Evolutionary conservation across 2,113 vertebrate species (phyloP), one percentile per base, ranked within the genome.

Genomic region (Heterotilapia buettikoferi): DNA sequence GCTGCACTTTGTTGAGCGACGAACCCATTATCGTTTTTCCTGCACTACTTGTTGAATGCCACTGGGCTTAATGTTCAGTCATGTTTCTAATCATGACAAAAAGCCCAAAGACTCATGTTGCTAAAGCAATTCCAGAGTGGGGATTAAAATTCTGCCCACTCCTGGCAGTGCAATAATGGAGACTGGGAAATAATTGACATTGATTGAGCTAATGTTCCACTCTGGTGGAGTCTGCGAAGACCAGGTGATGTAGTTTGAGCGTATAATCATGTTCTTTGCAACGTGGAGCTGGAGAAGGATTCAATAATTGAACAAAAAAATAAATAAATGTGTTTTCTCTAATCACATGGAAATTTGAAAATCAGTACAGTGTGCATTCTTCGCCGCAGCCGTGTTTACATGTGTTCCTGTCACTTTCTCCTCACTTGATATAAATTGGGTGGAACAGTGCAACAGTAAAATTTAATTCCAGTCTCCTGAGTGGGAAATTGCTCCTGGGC

Each of bases 171-270:
- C 90, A 95, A 93, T 95, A 96, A 95, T 95, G 86, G 93, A 94
- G 92, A 91, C 85, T 84, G 89, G 83, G 86, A 87, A 95, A 96
- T 96, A 96, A 96, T 96, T 91, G 92, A 92, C 95, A 96, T 95
- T 95, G 95, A 96, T 95, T 96, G 94, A 96, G 92, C 91, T 94
- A 95, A 96, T 95, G 95, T 93, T 96, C 92, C 91, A 83, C 92
- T 91, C 93, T 83, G 57, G 68, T 31, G 29, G 89, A 87, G 86
- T 85, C 90, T 84, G 89, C 18, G 66, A 93, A 90, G 84, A 88
- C 78, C 93, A 94, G 95, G 92, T 94, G 89, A 94, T 93, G 90
- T 92, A 85, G 85, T 85, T 84, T 89, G 83, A 43, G 26, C 7
- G 19, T 84, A 88, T 93, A 95, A 95, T 95, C 94, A 95, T 93